Base-by-base conservation (phyloP, 2,797 vertebrate species). In the Lutjanus campechanus region DNA sequence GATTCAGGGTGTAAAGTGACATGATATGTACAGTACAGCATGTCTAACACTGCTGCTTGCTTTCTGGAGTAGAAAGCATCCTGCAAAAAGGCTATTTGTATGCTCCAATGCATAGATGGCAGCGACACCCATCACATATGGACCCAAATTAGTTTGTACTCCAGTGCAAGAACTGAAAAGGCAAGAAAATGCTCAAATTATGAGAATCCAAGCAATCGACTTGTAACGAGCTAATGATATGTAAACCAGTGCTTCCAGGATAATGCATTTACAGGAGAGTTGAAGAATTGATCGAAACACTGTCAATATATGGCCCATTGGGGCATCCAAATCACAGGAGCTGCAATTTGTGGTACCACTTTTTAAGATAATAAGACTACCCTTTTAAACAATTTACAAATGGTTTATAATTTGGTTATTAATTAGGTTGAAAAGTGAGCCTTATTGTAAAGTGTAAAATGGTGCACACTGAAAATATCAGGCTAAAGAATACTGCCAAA, bases 101-200 rank as follows among this genome's bases (percentile, higher is more conserved):
- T 44, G 20, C 61, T 70, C 13, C 60, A 43, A 51, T 64, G 53
- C 17, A 40, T 25, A 16, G 10, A 63, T 49, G 55, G 54, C 43
- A 67, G 36, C 11, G 13, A 55, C 11, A 44, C 12, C 49, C 60
- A 51, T 49, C 19, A 75, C 13, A 71, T 61, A 58, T 68, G 29
- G 44, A 62, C 76, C 17, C 7, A 62, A 67, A 69, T 65, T 40
- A 50, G 41, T 13, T 68, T 46, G 36, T 46, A 20, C 49, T 65
- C 55, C 19, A 64, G 29, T 51, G 54, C 17, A 36, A 49, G 56
- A 51, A 59, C 53, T 40, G 29, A 41, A 58, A 44, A 51, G 47
- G 22, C 50, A 49, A 19, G 59, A 63, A 63, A 51, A 44, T 19
- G 25, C 15, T 12, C 16, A n/a, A 9, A 43, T 59, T 1, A 29